phyloP scores from a whole-genome alignment of 2,888 invertebrate genomes.

The Caenorhabditis becei region DNA sequence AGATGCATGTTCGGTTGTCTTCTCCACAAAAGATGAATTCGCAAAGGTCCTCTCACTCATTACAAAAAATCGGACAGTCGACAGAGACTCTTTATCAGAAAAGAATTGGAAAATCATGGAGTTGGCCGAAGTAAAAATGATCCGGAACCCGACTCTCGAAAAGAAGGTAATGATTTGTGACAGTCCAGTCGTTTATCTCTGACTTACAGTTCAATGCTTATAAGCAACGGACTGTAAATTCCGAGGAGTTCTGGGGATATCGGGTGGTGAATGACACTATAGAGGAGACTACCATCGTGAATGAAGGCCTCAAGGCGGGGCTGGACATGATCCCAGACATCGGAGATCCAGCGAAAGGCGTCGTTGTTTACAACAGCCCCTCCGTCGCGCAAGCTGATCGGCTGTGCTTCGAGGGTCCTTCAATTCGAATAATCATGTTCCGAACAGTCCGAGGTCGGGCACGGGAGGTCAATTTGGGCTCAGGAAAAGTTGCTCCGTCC shows the following conservation, averaged over 20 bases:
- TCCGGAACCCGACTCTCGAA: background rate
- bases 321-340: conserved; percentile 27
- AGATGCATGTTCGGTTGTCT: background rate
- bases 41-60: background rate
- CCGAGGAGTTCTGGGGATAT: conserved; percentile 17
- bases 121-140: background rate
- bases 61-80: background rate
- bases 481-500: conserved; percentile 18
- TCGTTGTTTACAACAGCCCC: conserved; percentile 38
- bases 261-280: conserved; percentile 24
- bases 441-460: conserved; percentile 31
- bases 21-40: background rate
- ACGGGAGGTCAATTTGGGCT: conserved; percentile 10
- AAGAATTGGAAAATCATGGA: background rate
- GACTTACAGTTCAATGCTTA: background rate
- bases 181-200: background rate
- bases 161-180: background rate
- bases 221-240: background rate
- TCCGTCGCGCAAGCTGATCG: conserved; percentile 1
- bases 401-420: conserved; percentile 19
- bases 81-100: background rate
- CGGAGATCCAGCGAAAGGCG: conserved; percentile 42
- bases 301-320: conserved; percentile 13
- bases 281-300: conserved; percentile 17
- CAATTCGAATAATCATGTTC: conserved; percentile 34